Evolutionary conservation across 2,888 invertebrate genomes (phyloP).

Genomic region (Meghimatium bilineatum): DNA sequence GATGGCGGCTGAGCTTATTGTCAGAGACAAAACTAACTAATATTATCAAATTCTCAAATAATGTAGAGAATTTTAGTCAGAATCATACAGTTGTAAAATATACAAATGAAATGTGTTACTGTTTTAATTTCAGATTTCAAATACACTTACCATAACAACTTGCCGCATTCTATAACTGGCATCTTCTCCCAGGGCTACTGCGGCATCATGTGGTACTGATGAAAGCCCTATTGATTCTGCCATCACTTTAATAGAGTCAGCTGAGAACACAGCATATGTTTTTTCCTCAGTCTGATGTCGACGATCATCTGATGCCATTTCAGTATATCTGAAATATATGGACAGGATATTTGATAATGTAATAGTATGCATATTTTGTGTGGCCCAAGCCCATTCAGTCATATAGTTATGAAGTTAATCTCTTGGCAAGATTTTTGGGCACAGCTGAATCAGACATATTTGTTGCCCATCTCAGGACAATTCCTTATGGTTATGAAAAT

Average conservation of each 20-base stretch:
- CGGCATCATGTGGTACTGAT: slow-evolving; percentile 71
- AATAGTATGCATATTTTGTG: too few relatives aligned
- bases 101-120: neutral
- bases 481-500: too few relatives aligned
- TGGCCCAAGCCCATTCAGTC: too few relatives aligned
- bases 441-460: too few relatives aligned
- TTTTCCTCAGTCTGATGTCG: slow-evolving; percentile 66
- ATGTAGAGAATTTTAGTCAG: neutral
- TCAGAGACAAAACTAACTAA: too few relatives aligned
- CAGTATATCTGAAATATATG: neutral
- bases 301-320: slow-evolving; percentile 45
- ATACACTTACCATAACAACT: slow-evolving; percentile 69
- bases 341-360: too few relatives aligned
- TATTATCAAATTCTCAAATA: neutral
- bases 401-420: too few relatives aligned
- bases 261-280: slow-evolving; percentile 73
- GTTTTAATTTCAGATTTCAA: neutral
- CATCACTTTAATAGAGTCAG: slow-evolving; percentile 69
- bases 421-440: too few relatives aligned
- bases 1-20: too few relatives aligned
- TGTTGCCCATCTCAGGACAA: too few relatives aligned
- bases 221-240: slow-evolving; percentile 72
- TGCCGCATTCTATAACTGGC: slow-evolving; percentile 76
- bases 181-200: slow-evolving; percentile 74
- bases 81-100: neutral